These are phyloP conservation scores for Tetranychus piercei DNA, from an alignment of 2,888 invertebrate genomes.

Conservation along the genomic window DNA sequence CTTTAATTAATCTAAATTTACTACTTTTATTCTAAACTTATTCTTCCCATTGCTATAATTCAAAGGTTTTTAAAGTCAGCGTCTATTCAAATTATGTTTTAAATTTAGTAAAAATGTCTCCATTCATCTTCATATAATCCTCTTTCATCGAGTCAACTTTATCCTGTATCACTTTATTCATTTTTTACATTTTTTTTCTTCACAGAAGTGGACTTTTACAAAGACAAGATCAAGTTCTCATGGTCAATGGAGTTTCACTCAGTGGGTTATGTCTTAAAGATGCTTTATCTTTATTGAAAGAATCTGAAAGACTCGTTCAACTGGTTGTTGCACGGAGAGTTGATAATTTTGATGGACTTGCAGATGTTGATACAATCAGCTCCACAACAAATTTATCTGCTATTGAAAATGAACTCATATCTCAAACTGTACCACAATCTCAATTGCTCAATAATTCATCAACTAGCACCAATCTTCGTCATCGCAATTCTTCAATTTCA, in stretches of 20 bases:
- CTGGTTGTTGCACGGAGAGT: constrained; percentile 24
- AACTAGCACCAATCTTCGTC: neutral
- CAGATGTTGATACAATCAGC: neutral
- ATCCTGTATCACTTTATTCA: too few species aligned
- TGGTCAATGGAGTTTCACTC: constrained; percentile 62
- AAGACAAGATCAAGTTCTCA: constrained; percentile 70
- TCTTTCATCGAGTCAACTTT: too few species aligned
- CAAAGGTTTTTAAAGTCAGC: too few species aligned
- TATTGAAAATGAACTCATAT: neutral
- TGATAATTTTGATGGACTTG: neutral
- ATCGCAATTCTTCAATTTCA: neutral
- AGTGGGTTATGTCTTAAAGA: constrained; percentile 43
- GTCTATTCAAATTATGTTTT: too few species aligned
- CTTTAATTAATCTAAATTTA: too few species aligned
- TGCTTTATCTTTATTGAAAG: constrained; percentile 24
- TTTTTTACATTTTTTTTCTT: neutral
- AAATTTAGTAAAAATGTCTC: too few species aligned
- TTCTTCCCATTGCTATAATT: too few species aligned
- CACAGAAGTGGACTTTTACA: constrained; percentile 23
- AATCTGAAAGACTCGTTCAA: constrained; percentile 25
- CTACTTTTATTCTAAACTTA: too few species aligned
- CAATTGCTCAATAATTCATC: neutral
- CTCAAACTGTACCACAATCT: neutral
- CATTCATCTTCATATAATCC: too few species aligned
- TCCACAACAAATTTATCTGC: neutral